Conservation (phyloP, 2,888 invertebrate species). For the Eueremaeus valkanovi region DNA sequence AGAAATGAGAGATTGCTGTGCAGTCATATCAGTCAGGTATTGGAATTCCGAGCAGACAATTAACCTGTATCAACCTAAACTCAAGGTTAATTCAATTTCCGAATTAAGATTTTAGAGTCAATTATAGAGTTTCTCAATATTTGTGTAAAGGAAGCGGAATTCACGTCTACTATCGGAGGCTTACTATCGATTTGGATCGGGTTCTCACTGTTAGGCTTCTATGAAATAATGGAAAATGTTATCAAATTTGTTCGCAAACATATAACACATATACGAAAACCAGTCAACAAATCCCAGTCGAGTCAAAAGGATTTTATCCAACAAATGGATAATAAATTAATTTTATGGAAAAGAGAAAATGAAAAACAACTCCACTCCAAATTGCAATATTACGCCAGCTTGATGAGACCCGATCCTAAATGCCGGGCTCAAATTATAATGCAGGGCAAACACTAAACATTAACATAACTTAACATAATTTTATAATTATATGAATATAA, state of each 20-base stretch:
- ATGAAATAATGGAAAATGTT: conserved; percentile 10
- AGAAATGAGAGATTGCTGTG: conserved; percentile 26
- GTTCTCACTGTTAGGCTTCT: conserved; percentile 37
- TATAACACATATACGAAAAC: not conserved
- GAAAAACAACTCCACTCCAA: no score
- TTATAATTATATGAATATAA: no score
- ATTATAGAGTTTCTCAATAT: no score
- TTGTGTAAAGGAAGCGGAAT: conserved; percentile 23
- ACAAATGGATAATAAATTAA: no score
- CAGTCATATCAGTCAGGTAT: conserved; percentile 39
- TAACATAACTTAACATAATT: no score
- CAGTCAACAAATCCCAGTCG: not conserved
- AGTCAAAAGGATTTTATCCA: not conserved
- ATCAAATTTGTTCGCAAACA: not conserved
- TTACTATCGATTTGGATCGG: conserved; percentile 40
- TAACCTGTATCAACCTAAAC: conserved; percentile 38
- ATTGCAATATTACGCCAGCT: no score
- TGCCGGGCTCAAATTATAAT: no score
- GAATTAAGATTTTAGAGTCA: no score
- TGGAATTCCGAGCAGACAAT: conserved; percentile 39
- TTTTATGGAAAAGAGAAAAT: no score
- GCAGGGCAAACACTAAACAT: no score
- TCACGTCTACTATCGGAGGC: conserved; percentile 38
- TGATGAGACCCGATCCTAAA: no score
- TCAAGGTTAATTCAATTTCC: conserved; percentile 25